These are phyloP conservation scores for Fringilla coelebs DNA, from an alignment of 2,797 vertebrate species.

Conservation along the genomic window DNA sequence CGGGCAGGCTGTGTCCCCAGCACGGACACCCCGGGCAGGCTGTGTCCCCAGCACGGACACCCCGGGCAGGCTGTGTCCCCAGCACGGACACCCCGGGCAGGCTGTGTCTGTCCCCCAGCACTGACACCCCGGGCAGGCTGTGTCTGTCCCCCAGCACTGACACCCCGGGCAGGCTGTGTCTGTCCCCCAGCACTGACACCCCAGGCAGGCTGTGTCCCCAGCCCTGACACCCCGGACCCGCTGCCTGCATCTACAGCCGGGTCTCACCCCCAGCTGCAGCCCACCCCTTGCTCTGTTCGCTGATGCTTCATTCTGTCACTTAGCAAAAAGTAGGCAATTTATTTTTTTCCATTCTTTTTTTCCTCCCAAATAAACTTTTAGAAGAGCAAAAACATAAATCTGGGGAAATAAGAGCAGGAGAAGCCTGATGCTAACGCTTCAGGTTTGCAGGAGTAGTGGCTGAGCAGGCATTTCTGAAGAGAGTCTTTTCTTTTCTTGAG, in stretches of 20 bases:
- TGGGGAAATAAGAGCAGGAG: neutral
- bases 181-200: too few relatives aligned
- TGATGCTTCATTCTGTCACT: neutral
- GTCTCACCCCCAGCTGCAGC: neutral
- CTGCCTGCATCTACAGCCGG: accelerated
- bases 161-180: too few relatives aligned
- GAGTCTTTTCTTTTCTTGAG: constrained; percentile 63
- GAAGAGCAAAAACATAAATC: neutral
- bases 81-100: neutral
- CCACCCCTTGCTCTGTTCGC: neutral
- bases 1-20: neutral
- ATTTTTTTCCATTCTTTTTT: too few relatives aligned
- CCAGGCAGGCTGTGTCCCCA: neutral
- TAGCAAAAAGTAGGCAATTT: neutral
- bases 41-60: too few relatives aligned
- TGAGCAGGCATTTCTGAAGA: constrained; percentile 63
- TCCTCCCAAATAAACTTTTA: neutral
- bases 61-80: too few relatives aligned
- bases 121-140: too few relatives aligned
- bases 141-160: too few relatives aligned
- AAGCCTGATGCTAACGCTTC: neutral
- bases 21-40: accelerated
- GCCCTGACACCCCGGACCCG: neutral
- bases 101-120: too few relatives aligned
- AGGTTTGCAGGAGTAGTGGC: constrained; percentile 40